A percentile compares a stretch with the other conserved stretches of the same genome.
Evolutionary conservation across 2,797 vertebrate genomes (phyloP).

Genomic region (Coccyzus lansbergi): DNA sequence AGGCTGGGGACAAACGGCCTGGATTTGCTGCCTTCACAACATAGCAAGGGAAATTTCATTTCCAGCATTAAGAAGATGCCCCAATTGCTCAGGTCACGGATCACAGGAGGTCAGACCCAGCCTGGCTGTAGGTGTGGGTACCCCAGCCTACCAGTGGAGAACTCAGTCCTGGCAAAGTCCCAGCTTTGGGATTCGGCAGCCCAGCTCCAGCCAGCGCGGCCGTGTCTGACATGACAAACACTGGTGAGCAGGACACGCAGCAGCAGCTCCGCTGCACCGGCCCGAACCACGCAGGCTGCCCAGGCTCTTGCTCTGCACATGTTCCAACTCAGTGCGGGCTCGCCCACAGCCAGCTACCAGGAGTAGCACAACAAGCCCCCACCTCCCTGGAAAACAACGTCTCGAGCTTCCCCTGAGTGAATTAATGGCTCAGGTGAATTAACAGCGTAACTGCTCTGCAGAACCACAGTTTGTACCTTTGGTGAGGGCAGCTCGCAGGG

Average conservation of each 20-base stretch:
- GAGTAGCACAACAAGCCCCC: not conserved
- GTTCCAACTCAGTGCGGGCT: fast-evolving
- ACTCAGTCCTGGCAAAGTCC: not conserved
- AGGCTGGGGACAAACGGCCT: not conserved
- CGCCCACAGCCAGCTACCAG: not conserved
- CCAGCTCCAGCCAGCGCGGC: fast-evolving
- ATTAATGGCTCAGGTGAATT: not conserved
- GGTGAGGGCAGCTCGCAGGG: fast-evolving
- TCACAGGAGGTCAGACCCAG: not conserved
- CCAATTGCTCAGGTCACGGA: not conserved
- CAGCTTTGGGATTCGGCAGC: not conserved
- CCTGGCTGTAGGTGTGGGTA: not conserved
- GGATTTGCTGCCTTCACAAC: not conserved
- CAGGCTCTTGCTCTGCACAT: not conserved
- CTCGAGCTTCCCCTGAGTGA: fast-evolving
- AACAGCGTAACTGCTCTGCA: fast-evolving
- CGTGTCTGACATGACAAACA: not conserved
- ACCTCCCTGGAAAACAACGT: not conserved
- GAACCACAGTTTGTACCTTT: not conserved
- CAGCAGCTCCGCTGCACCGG: not conserved
- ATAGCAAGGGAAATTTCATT: not conserved
- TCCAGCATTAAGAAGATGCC: not conserved
- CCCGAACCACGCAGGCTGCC: fast-evolving
- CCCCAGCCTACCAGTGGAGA: not conserved
- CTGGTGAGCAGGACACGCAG: not conserved